Conservation (phyloP, 2,888 invertebrate species). For the Epirrhoe tristata region DNA sequence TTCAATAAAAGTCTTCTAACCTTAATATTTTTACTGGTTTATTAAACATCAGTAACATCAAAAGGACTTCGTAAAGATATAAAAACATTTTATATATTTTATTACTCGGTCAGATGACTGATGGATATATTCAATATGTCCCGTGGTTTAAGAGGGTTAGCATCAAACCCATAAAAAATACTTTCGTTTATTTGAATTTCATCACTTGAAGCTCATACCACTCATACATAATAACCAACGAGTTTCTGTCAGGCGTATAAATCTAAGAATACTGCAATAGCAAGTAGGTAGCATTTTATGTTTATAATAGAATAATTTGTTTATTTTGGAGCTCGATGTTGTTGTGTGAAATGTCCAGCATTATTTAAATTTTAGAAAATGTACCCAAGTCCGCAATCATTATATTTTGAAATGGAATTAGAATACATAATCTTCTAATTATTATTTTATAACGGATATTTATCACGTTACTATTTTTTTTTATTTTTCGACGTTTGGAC, state of each 20-base stretch:
- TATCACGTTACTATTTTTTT: no score
- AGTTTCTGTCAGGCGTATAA: slow-evolving; percentile 36
- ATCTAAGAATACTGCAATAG: slow-evolving; percentile 35
- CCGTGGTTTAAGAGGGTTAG: slow-evolving; percentile 56
- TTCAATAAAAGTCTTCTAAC: background rate
- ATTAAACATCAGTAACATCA: slow-evolving; percentile 13
- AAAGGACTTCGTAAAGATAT: slow-evolving; percentile 2
- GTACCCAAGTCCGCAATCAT: no score
- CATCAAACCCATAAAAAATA: slow-evolving; percentile 75
- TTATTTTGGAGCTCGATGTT: no score
- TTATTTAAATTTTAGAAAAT: no score
- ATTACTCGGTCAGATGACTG: slow-evolving; percentile 22
- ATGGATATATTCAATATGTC: slow-evolving; percentile 31
- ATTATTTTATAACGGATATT: no score
- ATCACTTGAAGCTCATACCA: slow-evolving; percentile 70
- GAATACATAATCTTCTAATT: no score
- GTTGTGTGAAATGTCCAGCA: no score
- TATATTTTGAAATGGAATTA: no score
- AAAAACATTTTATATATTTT: slow-evolving; percentile 8
- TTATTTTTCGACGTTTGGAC: no score
- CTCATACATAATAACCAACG: slow-evolving; percentile 73
- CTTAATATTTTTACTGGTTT: slow-evolving; percentile 2
- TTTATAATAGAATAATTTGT: no score
- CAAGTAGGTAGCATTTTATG: no score
- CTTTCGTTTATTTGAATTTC: slow-evolving; percentile 78